Evolutionary conservation across 2,888 invertebrate species (phyloP).

Genomic region (Meiosimyza platycephala): DNA sequence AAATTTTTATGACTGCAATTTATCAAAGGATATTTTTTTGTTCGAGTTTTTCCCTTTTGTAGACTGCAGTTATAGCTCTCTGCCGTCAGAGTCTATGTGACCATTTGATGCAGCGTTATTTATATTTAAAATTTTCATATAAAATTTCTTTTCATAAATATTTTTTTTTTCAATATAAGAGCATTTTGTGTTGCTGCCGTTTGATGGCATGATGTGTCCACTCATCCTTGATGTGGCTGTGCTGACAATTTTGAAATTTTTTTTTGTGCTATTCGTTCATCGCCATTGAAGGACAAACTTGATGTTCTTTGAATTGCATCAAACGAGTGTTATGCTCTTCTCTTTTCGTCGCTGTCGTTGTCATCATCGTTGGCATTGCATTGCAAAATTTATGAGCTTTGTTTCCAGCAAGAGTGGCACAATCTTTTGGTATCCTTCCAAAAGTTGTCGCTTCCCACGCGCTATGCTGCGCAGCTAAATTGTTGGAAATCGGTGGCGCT

Average conservation of each 20-base stretch:
- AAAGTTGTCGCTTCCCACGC: constrained; percentile 10
- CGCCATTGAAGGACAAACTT: constrained; percentile 1
- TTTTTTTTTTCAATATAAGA: neutral
- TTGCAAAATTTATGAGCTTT: constrained; percentile 25
- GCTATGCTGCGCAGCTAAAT: neutral
- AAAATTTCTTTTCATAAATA: constrained; percentile 1
- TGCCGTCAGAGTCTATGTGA: neutral
- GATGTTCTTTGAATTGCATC: constrained; percentile 9
- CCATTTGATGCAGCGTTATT: constrained; percentile 40
- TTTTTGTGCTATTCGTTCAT: neutral
- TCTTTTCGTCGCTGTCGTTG: neutral
- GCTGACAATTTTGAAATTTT: neutral
- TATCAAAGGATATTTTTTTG: constrained; percentile 41
- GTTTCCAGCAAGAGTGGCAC: constrained; percentile 12
- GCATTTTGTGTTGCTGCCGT: neutral
- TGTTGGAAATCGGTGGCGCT: neutral
- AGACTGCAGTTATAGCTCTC: neutral
- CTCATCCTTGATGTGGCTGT: too few species aligned
- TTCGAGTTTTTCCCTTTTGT: neutral
- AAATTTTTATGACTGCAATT: constrained; percentile 49
- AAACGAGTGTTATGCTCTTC: neutral
- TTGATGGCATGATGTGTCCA: neutral
- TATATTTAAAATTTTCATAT: neutral
- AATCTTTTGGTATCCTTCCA: constrained; percentile 22
- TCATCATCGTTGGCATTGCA: neutral